Evolutionary conservation across 1,140 invertebrate species (phyloP).

Genomic region (Pentalonia nigronervosa): DNA sequence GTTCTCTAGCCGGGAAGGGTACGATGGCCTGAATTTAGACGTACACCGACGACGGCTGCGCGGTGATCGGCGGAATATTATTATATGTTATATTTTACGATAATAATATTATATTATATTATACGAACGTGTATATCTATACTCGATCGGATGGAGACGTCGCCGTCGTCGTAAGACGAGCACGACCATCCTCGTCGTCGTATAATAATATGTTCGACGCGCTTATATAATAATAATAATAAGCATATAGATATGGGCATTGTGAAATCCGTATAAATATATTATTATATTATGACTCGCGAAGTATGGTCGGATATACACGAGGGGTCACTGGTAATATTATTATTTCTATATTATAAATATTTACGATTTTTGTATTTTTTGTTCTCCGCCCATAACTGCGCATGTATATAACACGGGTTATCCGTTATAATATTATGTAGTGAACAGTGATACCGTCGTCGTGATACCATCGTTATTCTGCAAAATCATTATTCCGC

Average conservation of each 20-base stretch:
- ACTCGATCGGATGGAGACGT: slow-evolving; percentile 31
- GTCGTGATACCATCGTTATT: not conserved
- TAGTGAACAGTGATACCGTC: too few relatives aligned
- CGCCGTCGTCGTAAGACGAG: not conserved
- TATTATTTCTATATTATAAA: not conserved
- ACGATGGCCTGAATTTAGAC: slow-evolving; percentile 56
- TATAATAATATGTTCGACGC: not conserved
- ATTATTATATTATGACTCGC: not conserved
- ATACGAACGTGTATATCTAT: not conserved
- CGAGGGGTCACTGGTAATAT: not conserved
- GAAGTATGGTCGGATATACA: not conserved
- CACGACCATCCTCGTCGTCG: slow-evolving; percentile 17
- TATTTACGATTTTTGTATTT: not conserved
- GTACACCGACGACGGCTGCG: not conserved
- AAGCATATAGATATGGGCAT: not conserved
- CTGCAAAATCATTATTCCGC: not conserved
- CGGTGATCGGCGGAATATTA: slow-evolving; percentile 46
- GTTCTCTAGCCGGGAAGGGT: not conserved
- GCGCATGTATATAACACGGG: not conserved
- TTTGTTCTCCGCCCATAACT: not conserved
- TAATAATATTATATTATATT: not conserved
- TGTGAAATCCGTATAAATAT: not conserved
- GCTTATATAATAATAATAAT: not conserved
- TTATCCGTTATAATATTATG: not conserved
- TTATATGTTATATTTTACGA: not conserved